Conservation (phyloP, 23 tunicate genomes). For the Styela plicata region DNA sequence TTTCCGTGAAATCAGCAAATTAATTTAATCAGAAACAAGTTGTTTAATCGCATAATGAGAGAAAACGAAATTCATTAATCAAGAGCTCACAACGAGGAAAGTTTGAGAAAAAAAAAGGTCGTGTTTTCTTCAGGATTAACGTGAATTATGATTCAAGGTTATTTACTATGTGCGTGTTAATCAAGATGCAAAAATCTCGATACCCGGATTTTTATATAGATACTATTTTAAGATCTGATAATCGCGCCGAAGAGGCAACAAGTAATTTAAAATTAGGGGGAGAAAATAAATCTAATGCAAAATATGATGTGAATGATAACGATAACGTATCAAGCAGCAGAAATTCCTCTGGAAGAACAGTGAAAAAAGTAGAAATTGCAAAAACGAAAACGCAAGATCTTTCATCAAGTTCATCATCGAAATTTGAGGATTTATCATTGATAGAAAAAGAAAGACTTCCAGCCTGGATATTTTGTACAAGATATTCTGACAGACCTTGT, state of each 20-base stretch:
- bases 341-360: neutral
- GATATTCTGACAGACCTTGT: slow-evolving; percentile 88
- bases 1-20: neutral
- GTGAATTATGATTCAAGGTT: too few species aligned
- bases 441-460: slow-evolving; percentile 29
- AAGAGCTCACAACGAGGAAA: too few species aligned
- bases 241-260: too few species aligned
- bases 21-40: neutral
- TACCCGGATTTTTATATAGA: neutral
- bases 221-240: neutral
- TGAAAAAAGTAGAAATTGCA: neutral
- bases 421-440: neutral
- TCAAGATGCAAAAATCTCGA: neutral
- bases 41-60: neutral
- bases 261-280: too few species aligned
- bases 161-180: too few species aligned
- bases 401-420: neutral
- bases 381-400: neutral
- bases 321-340: neutral
- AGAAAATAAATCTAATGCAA: too few species aligned
- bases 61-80: too few species aligned
- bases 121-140: too few species aligned
- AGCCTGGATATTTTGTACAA: slow-evolving; percentile 89
- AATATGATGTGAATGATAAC: neutral
- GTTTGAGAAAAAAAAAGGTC: too few species aligned